Base-by-base conservation (phyloP, 2,888 invertebrate genomes). In the Chrysotoxum bicinctum region DNA sequence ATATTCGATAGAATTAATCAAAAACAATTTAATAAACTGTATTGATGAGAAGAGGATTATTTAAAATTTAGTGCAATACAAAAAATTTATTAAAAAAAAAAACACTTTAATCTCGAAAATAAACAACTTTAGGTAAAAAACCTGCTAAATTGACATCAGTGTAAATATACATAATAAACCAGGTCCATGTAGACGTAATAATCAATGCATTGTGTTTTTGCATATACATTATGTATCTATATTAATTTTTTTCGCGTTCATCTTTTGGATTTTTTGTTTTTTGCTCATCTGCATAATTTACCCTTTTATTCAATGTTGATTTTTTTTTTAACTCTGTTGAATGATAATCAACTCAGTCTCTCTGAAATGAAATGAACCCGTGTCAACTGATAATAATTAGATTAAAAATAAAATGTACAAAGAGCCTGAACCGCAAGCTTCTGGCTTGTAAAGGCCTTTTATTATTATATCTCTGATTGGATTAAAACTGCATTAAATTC, bases 221-320 rank as follows among this genome's bases (percentile, higher is more conserved):
- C 8, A 7, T 16, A 16, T 16, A 8, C 16, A 16, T n/a, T 21
- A 16, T 16, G 4, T 40, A 14, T 14, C 10, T 19, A 48, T 23
- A 2, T 48, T 48, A 23, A 14, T 50, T 32, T 35, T 32, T 21
- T 37, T 58, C 7, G 12, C 2, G 35, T 21, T 21, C 3, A 19
- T 19, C 21, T 19, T 58, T 58, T 21, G 32, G 32, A 35, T 48
- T 45, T 19, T 45, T 45, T 45, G 12, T 48, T 48, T 14, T 48
- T 48, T 12, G n/a, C 14, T 23, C 23, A 56, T 79, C 68, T 74
- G 60, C 74, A 74, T 79, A 74, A 74, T 79, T 68, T 52, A 79
- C 58, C 35, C 66, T 68, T n/a, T 79, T 68, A 68, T 79, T 48
- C 52, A 14, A 26, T 52, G 40, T 79, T 58, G 16, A 19, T 37